Evolutionary conservation across 2,888 invertebrate species (phyloP).

Genomic region (Euphydryas editha): DNA sequence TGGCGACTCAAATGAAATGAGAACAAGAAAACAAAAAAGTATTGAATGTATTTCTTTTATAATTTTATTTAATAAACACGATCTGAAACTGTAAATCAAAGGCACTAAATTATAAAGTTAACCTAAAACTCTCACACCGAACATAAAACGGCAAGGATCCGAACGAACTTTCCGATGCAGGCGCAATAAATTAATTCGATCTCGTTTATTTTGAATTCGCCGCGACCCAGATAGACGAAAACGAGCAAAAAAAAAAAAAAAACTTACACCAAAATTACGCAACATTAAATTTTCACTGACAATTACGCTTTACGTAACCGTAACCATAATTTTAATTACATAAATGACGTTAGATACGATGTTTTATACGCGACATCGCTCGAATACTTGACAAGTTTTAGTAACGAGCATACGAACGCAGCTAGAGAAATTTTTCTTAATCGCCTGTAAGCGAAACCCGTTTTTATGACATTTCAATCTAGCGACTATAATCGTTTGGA

Average conservation of each 20-base stretch:
- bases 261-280: slow-evolving; percentile 12
- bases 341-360: slow-evolving; percentile 34
- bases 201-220: slow-evolving; percentile 21
- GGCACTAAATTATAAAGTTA: neutral
- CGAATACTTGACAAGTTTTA: slow-evolving; percentile 42
- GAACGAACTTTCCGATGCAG: slow-evolving; percentile 13
- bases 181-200: slow-evolving; percentile 19
- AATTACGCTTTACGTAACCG: slow-evolving; percentile 42
- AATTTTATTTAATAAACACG: too few species aligned
- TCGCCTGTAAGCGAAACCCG: neutral
- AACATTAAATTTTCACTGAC: slow-evolving; percentile 38
- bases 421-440: slow-evolving; percentile 6
- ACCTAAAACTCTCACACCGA: slow-evolving; percentile 4
- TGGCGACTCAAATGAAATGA: too few species aligned
- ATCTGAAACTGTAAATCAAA: neutral
- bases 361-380: slow-evolving; percentile 40
- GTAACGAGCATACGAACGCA: slow-evolving; percentile 10
- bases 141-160: slow-evolving; percentile 9
- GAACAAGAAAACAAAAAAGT: too few species aligned
- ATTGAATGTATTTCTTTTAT: too few species aligned
- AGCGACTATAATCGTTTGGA: slow-evolving; percentile 9
- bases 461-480: slow-evolving; percentile 9
- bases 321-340: slow-evolving; percentile 45
- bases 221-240: slow-evolving; percentile 33
- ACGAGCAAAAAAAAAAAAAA: slow-evolving; percentile 23